Evolutionary conservation across 2,888 invertebrate species (phyloP).

Genomic region (Aleiodes leptofemur): DNA sequence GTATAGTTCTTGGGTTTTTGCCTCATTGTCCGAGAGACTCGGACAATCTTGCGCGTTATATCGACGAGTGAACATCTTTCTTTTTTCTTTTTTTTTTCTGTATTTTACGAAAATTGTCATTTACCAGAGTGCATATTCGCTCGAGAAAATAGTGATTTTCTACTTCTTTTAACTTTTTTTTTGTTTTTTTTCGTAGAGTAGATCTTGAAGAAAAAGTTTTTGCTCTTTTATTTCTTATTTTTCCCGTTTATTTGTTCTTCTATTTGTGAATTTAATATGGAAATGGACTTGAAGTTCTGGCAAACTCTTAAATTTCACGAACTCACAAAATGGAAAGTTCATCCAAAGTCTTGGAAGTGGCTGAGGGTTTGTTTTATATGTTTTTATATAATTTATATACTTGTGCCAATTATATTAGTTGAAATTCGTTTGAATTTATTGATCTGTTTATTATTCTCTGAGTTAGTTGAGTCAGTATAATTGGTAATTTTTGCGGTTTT

Average conservation of each 20-base stretch:
- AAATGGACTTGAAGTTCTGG: constrained; percentile 63
- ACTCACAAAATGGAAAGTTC: constrained; percentile 62
- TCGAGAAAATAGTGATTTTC: not conserved
- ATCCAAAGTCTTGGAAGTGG: constrained; percentile 64
- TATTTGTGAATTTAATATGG: constrained; percentile 52
- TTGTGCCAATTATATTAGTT: not conserved
- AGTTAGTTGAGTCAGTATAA: not conserved
- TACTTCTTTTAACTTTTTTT: constrained; percentile 1
- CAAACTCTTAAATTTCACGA: constrained; percentile 60
- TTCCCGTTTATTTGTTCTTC: not conserved
- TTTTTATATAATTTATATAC: constrained; percentile 29
- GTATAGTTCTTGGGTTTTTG: constrained; percentile 15
- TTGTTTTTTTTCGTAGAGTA: constrained; percentile 9
- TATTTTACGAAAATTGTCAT: constrained; percentile 19
- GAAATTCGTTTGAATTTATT: constrained; percentile 12
- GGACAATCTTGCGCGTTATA: constrained; percentile 24
- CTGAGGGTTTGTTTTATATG: constrained; percentile 57
- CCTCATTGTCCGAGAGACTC: constrained; percentile 24
- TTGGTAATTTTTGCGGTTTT: constrained; percentile 10
- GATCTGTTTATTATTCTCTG: not conserved
- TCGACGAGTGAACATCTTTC: constrained; percentile 9
- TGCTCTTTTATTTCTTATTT: not conserved
- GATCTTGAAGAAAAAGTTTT: not conserved
- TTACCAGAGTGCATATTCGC: constrained; percentile 8
- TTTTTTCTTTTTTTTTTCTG: not conserved